Conservation (phyloP, 2,888 invertebrate genomes). For the Caenorhabditis japonica region DNA sequence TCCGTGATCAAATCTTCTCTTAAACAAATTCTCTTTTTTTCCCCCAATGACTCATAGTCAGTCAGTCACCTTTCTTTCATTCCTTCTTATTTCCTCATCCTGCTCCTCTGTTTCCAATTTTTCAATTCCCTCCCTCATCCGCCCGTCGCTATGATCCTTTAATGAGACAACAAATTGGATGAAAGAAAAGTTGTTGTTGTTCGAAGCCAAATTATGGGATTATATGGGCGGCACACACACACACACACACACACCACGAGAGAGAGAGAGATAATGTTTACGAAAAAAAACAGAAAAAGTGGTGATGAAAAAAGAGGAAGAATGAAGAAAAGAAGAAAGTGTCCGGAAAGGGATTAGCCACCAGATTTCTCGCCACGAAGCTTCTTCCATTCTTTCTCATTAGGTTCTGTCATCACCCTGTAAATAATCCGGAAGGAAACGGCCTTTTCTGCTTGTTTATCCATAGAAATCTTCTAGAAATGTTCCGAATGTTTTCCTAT, state of each 20-base stretch:
- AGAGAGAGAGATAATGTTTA: slow-evolving; percentile 48
- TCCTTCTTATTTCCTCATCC: slow-evolving; percentile 26
- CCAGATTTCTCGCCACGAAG: slow-evolving; percentile 9
- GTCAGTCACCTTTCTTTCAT: no score
- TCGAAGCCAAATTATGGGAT: slow-evolving; percentile 47
- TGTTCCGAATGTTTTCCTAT: no score
- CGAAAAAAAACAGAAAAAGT: slow-evolving; percentile 33
- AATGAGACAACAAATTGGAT: slow-evolving; percentile 50
- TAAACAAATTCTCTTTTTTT: no score
- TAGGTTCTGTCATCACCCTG: slow-evolving; percentile 10
- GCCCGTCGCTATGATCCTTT: slow-evolving; percentile 27
- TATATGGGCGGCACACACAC: slow-evolving; percentile 23
- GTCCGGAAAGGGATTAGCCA: slow-evolving; percentile 40
- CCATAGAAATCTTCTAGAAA: no score
- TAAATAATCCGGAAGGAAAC: background rate
- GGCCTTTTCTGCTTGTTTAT: no score
- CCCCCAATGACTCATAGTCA: slow-evolving; percentile 12
- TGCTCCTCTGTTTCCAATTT: no score
- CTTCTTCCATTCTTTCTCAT: slow-evolving; percentile 3
- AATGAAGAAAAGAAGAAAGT: slow-evolving; percentile 32
- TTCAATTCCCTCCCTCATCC: slow-evolving; percentile 11
- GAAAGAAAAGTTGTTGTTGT: slow-evolving; percentile 50
- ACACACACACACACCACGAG: no score
- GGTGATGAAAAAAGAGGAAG: slow-evolving; percentile 5
- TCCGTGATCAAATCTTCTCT: no score